Evolutionary conservation across 1,140 invertebrate genomes (phyloP).

Genomic region (Arctopsyche grandis): DNA sequence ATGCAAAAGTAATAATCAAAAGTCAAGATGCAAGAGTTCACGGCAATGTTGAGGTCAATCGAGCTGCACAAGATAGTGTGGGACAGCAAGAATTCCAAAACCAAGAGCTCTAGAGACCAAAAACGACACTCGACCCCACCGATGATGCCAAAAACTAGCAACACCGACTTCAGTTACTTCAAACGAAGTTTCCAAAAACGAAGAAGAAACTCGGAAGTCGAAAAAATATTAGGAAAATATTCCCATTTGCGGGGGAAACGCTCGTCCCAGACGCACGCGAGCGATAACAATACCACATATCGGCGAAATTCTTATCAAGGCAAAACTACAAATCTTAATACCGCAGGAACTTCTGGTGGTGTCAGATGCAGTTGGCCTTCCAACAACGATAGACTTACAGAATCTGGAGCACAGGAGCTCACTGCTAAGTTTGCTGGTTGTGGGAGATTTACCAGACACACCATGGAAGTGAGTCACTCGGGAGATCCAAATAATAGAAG

Average conservation of each 20-base stretch:
- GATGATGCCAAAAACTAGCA: neutral
- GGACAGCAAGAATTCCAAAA: conserved; percentile 23
- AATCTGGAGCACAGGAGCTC: neutral
- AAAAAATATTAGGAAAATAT: conserved; percentile 48
- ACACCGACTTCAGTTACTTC: conserved; percentile 29
- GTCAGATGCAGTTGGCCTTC: neutral
- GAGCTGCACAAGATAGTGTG: conserved; percentile 45
- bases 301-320: neutral
- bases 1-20: neutral
- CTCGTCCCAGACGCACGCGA: neutral
- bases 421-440: neutral
- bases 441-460: neutral
- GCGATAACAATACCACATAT: neutral
- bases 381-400: neutral
- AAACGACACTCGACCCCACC: neutral
- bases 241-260: conserved; percentile 26
- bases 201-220: conserved; percentile 46
- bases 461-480: neutral
- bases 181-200: conserved; percentile 45
- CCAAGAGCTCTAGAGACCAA: conserved; percentile 2
- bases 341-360: neutral
- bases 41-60: conserved; percentile 47
- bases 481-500: conserved; percentile 20
- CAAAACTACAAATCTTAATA: neutral
- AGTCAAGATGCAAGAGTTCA: conserved; percentile 46